Conservation (phyloP, 1,140 invertebrate species). For the Diachasmimorpha longicaudata region DNA sequence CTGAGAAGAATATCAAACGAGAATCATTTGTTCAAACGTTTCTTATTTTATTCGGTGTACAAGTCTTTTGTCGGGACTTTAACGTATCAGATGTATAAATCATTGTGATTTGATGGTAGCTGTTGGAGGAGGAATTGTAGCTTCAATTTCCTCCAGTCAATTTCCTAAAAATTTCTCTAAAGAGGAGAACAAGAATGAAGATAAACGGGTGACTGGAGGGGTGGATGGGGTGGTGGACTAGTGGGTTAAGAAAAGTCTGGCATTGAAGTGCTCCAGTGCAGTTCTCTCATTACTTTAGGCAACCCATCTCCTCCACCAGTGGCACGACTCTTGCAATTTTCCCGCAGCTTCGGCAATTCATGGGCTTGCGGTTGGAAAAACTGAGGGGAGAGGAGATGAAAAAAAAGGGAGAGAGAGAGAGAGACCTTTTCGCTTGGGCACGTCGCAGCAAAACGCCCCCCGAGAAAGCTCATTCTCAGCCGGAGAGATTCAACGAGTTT, state of each 20-base stretch:
- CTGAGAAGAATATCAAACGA: not conserved
- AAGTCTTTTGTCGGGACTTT: not conserved
- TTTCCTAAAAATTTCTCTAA: not conserved
- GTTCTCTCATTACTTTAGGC: constrained; percentile 5
- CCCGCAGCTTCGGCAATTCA: constrained; percentile 8
- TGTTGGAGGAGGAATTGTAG: not conserved
- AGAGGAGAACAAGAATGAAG: not conserved
- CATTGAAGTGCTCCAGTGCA: constrained; percentile 1
- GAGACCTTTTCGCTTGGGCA: not conserved
- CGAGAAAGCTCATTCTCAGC: constrained; percentile 6
- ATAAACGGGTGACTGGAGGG: not conserved
- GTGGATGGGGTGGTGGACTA: not conserved
- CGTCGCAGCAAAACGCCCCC: not conserved
- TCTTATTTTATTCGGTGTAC: not conserved
- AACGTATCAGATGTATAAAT: not conserved
- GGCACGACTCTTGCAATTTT: constrained; percentile 9
- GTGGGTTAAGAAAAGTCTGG: constrained; percentile 3
- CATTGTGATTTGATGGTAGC: not conserved
- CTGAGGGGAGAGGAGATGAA: not conserved
- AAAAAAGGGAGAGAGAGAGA: not conserved
- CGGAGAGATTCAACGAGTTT: constrained; percentile 3
- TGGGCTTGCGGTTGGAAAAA: not conserved
- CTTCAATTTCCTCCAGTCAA: not conserved
- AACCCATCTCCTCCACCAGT: not conserved
- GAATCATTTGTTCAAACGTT: not conserved